These are phyloP conservation scores for Zapus hudsonius DNA, from an alignment of 2,113 vertebrate genomes.

Conservation along the genomic window DNA sequence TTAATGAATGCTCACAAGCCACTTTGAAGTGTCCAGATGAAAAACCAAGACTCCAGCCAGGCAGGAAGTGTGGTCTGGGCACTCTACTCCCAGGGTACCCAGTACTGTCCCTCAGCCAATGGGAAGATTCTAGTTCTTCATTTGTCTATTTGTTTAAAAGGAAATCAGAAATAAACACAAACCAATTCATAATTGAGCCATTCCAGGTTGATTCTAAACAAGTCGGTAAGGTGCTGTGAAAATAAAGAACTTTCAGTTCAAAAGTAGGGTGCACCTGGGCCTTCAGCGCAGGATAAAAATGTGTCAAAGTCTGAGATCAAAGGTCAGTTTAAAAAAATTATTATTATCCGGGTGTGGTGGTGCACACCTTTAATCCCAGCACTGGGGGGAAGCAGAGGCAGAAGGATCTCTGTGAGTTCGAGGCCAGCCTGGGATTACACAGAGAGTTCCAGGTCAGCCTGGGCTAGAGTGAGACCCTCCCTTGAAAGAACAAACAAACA, in stretches of 20 bases:
- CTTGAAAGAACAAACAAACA: too few species aligned
- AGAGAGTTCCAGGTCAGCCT: too few species aligned
- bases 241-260: neutral
- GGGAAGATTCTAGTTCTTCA: neutral
- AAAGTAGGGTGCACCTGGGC: neutral
- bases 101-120: neutral
- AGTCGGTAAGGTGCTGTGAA: neutral
- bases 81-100: neutral
- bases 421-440: too few species aligned
- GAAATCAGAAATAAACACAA: conserved; percentile 3
- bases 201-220: neutral
- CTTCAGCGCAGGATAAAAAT: neutral
- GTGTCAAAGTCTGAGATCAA: conserved; percentile 29
- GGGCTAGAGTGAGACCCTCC: too few species aligned
- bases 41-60: neutral
- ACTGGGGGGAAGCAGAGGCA: too few species aligned
- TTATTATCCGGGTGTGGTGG: too few species aligned
- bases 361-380: too few species aligned
- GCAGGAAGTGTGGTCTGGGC: neutral
- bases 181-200: neutral
- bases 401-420: too few species aligned
- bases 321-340: neutral
- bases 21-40: conserved; percentile 55
- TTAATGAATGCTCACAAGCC: conserved; percentile 57
- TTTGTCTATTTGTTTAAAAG: conserved; percentile 18